Conservation (phyloP, 1,140 invertebrate genomes). For the Oryctes rhinoceros region DNA sequence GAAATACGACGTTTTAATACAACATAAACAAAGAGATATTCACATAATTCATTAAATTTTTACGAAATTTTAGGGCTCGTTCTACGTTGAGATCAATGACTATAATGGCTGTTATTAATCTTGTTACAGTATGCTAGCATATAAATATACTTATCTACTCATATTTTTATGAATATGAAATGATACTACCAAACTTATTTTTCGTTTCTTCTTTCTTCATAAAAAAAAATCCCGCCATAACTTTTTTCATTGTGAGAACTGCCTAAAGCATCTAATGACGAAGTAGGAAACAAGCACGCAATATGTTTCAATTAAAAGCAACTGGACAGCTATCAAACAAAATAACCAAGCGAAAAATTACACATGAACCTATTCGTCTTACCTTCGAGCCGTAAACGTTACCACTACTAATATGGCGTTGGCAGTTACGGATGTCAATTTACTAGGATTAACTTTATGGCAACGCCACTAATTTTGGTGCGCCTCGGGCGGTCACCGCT, state of each 20-base stretch:
- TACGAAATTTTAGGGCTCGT: no score
- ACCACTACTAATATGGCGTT: neutral
- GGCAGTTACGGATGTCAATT: neutral
- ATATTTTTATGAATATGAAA: no score
- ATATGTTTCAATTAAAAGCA: constrained; percentile 7
- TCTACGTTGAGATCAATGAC: no score
- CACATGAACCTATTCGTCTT: neutral
- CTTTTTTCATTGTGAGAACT: neutral
- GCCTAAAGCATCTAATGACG: neutral
- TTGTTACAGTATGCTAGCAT: no score
- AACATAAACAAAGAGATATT: no score
- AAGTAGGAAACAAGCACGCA: neutral
- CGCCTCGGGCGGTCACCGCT: neutral
- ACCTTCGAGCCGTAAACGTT: neutral
- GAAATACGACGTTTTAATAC: no score
- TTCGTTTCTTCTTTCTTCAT: no score
- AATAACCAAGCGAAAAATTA: neutral
- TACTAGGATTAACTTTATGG: neutral
- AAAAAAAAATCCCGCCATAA: neutral
- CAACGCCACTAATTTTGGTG: constrained; percentile 3
- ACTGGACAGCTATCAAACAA: neutral
- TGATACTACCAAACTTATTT: no score
- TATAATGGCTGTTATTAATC: no score
- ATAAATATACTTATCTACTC: no score
- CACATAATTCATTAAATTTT: no score